These are phyloP conservation scores for Cynodonichthys magdalenae DNA, from an alignment of 2,797 vertebrate genomes.

Conservation along the genomic window DNA sequence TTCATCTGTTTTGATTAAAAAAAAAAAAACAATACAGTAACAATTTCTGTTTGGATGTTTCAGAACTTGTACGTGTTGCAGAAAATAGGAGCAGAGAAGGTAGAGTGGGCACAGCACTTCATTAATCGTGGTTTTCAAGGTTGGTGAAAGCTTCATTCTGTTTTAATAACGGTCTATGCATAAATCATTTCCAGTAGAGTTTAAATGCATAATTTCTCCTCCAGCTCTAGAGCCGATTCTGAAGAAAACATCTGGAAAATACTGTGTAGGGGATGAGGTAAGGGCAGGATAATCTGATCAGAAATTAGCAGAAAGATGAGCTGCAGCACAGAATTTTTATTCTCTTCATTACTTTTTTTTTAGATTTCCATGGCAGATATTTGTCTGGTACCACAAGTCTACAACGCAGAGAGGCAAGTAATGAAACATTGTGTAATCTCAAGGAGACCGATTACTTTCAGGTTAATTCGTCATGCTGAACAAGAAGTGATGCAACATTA, in stretches of 20 bases:
- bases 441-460: neutral
- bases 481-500: neutral
- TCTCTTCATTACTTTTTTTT: constrained; percentile 15
- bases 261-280: constrained; percentile 94
- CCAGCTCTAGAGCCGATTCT: constrained; percentile 92
- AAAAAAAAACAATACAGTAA: neutral
- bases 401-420: constrained; percentile 91
- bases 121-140: constrained; percentile 90
- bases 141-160: constrained; percentile 43
- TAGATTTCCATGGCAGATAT: constrained; percentile 97
- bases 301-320: neutral
- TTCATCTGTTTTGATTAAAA: neutral
- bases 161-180: too few species aligned
- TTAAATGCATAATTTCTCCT: constrained; percentile 6
- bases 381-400: constrained; percentile 94
- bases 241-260: constrained; percentile 87
- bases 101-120: constrained; percentile 88
- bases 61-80: constrained; percentile 90
- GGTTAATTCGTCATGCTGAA: neutral
- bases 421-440: neutral
- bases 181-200: neutral
- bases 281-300: constrained; percentile 21
- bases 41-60: constrained; percentile 2
- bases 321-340: constrained; percentile 3
- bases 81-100: constrained; percentile 85